Evolutionary conservation across 2,797 vertebrate genomes (phyloP), one percentile per base, ranked within the genome.

Genomic region (Acipenser ruthenus): DNA sequence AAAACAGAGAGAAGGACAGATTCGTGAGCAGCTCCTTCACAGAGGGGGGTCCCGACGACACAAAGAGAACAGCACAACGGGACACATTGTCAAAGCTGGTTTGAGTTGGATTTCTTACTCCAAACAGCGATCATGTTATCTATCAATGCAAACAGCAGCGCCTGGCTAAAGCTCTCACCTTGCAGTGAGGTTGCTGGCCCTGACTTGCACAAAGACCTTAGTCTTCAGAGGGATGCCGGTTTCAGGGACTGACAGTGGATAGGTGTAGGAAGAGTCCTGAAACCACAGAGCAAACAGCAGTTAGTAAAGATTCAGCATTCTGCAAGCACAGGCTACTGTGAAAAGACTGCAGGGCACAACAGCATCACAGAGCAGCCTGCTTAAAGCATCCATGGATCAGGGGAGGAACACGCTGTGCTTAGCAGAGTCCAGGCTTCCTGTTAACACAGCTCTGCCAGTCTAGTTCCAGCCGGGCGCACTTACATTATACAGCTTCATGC

Each of bases 401-500:
- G 37, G 37, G 37, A 37, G 37, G 5, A 37, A 37, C 5, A 37
- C 4, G 37, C 37, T 37, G 3, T 37, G 5, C 37, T 37, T 5
- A 37, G 37, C 37, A 37, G 37, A 37, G 5, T 1, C 37, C 3
- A 37, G 37, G 37, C 3, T 37, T 37, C 3, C 3, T 4, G 37
- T 37, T 37, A 37, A 37, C 5, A 37, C 37, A 37, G 37, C 37
- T 37, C 37, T 37, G 37, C 37, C 37, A 37, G 37, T 37, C 37
- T 37, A 37, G 37, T 37, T 37, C 5, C 37, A 37, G 55, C 12
- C 12, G 52, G 9, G 10, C 49, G 50, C 48, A 77, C 87, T 83
- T 74, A 91, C 89, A 55, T 85, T 90, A 73, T 72, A 91, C 50
- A 92, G 78, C 23, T 52, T 73, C 82, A 92, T 89, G 66, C 76